A percentile compares a stretch with the other conserved stretches of the same genome.
Evolutionary conservation across 2,113 vertebrate species (phyloP).

Genomic region (Cepphus grylle): DNA sequence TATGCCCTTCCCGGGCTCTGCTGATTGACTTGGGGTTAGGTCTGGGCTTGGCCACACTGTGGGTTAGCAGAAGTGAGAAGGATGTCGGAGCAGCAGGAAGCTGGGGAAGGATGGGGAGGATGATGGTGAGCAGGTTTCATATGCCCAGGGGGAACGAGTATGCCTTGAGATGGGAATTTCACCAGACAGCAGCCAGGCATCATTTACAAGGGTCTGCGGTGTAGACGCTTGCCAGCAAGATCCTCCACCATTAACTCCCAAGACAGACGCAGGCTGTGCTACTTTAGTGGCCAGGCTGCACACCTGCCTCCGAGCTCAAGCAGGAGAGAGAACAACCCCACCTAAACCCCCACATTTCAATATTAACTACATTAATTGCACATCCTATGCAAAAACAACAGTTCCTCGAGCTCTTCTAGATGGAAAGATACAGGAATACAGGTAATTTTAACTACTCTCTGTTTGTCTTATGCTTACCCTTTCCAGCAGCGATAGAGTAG

Average conservation of each 20-base stretch:
- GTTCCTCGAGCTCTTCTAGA: not conserved
- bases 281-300: not conserved
- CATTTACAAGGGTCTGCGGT: not conserved
- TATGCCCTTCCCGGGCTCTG: not conserved
- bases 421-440: not conserved
- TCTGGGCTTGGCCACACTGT: not conserved
- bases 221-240: not conserved
- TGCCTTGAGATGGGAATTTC: not conserved
- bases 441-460: not conserved
- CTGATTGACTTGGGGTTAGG: not conserved
- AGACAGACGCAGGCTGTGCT: not conserved
- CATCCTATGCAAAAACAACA: not conserved
- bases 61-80: not conserved
- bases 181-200: not conserved
- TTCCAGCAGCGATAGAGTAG: constrained; percentile 93
- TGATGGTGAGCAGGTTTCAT: not conserved
- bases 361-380: not conserved
- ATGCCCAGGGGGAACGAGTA: not conserved
- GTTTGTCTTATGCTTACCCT: constrained; percentile 78
- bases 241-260: not conserved
- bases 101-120: not conserved
- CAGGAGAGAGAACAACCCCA: not conserved
- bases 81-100: not conserved
- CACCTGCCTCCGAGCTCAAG: not conserved
- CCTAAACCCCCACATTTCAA: not conserved